Evolutionary conservation across 1,140 invertebrate species (phyloP).

Genomic region (Drosophila equinoxialis): DNA sequence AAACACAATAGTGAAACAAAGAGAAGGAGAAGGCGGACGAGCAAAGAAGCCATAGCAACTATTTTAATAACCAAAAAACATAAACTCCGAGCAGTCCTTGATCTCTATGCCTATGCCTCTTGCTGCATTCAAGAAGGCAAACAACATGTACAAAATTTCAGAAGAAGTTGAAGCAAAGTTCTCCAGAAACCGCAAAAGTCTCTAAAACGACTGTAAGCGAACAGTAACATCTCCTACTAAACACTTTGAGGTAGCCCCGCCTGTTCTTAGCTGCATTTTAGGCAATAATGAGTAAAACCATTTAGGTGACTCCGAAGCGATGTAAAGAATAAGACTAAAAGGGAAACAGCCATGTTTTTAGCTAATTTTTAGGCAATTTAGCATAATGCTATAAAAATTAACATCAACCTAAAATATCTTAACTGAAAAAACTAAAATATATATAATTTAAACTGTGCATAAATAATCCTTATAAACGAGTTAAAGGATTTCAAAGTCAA

Average conservation of each 20-base stretch:
- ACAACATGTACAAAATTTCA: background rate
- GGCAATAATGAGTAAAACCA: too few species aligned
- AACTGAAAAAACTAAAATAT: too few species aligned
- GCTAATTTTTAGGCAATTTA: too few species aligned
- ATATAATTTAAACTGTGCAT: too few species aligned
- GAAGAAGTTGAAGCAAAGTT: constrained; percentile 2
- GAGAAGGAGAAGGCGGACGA: constrained; percentile 5
- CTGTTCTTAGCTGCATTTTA: background rate
- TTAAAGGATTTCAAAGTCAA: too few species aligned
- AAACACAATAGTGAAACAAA: constrained; percentile 10
- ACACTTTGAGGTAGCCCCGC: too few species aligned
- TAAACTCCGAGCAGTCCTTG: constrained; percentile 67
- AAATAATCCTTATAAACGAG: too few species aligned
- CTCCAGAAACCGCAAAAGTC: constrained; percentile 3
- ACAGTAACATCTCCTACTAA: background rate
- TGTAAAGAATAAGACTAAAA: too few species aligned
- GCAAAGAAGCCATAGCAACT: constrained; percentile 39
- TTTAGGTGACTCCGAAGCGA: too few species aligned
- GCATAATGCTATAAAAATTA: too few species aligned
- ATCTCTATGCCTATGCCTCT: constrained; percentile 22
- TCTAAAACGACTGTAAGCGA: background rate
- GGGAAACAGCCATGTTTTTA: too few species aligned
- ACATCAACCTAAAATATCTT: too few species aligned
- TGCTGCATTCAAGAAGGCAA: constrained; percentile 6
- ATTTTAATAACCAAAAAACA: constrained; percentile 75